Percentiles rank a stretch among this genome's conserved stretches.
phyloP scores from a whole-genome alignment of 1,140 invertebrate species.

The Sminthurides bifidus region DNA sequence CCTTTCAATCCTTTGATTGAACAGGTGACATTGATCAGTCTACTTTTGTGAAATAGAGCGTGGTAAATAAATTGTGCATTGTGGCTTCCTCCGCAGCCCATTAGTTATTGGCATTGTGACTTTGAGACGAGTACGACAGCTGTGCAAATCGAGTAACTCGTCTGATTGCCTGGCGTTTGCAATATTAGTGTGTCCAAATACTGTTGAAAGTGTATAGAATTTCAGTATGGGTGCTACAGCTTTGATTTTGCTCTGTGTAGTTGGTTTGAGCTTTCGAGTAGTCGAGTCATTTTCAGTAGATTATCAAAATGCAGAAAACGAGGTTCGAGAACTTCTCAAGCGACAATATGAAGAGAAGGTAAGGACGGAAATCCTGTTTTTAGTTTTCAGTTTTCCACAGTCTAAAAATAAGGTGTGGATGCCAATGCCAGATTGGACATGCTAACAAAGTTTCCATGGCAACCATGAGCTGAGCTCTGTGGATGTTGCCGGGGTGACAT shows the following conservation, averaged over 20 bases:
- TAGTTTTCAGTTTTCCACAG: background rate
- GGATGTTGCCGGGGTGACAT: too few species aligned
- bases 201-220: background rate
- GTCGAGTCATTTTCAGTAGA: background rate
- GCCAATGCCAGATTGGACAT: background rate
- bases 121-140: background rate
- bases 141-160: background rate
- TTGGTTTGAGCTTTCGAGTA: background rate
- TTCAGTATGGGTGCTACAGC: background rate
- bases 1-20: too few species aligned
- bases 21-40: too few species aligned
- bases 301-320: constrained; percentile 24
- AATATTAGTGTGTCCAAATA: background rate
- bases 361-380: background rate
- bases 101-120: too few species aligned
- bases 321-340: constrained; percentile 29
- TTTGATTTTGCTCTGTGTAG: background rate
- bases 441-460: background rate
- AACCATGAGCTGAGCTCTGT: background rate
- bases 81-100: too few species aligned
- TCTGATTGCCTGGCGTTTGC: background rate
- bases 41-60: too few species aligned
- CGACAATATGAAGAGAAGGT: constrained; percentile 29
- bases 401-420: background rate
- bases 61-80: too few species aligned